Evolutionary conservation across 2,797 vertebrate genomes (phyloP).

Genomic region (Parauchenoglanis punctatus): DNA sequence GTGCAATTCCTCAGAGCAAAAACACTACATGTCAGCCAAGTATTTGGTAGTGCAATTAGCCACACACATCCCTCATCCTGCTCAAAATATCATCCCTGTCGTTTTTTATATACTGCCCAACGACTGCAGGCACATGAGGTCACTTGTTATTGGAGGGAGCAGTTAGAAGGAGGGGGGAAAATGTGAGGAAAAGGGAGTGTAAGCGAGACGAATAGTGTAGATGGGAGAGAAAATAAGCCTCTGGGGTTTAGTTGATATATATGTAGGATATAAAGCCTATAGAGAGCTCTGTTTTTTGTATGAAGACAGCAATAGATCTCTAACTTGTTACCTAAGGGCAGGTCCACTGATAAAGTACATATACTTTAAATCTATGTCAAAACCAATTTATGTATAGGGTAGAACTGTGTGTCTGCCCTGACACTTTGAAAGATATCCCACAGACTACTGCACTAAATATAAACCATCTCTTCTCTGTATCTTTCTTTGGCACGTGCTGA

Average conservation of each 20-base stretch:
- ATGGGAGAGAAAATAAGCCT: constrained; percentile 2
- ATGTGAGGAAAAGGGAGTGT: neutral
- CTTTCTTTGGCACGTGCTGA: constrained; percentile 13
- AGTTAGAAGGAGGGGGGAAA: neutral
- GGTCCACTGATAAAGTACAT: neutral
- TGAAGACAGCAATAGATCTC: constrained; percentile 6
- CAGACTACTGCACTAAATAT: constrained; percentile 15
- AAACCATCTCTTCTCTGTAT: constrained; percentile 20
- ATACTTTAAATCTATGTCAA: constrained; percentile 8
- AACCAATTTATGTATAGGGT: neutral
- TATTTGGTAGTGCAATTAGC: constrained; percentile 61
- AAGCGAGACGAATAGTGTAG: constrained; percentile 6
- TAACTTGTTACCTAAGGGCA: neutral
- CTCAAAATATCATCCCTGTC: constrained; percentile 29
- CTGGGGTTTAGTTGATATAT: constrained; percentile 26
- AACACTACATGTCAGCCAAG: constrained; percentile 61
- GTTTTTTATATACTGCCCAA: constrained; percentile 34
- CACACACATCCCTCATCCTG: constrained; percentile 65
- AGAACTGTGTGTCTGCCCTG: neutral
- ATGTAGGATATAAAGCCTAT: constrained; percentile 17
- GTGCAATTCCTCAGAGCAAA: constrained; percentile 53
- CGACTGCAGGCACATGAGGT: constrained; percentile 38
- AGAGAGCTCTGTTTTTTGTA: neutral
- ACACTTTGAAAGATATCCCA: constrained; percentile 4
- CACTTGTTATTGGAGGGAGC: constrained; percentile 37